phyloP scores from a whole-genome alignment of 2,888 invertebrate species.

The Eupeodes luniger region DNA sequence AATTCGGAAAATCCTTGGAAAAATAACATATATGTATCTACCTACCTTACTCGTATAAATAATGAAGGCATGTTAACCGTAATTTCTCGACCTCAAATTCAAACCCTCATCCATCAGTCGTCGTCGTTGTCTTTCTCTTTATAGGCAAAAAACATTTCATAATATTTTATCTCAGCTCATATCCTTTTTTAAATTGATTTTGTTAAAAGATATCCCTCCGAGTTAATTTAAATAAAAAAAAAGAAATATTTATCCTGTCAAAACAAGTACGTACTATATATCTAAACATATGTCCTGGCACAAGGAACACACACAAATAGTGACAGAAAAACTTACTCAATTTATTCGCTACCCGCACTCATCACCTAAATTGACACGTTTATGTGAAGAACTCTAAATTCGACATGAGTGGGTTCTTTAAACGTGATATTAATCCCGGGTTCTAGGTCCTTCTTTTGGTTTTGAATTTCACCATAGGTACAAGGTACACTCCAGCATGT shows the following conservation, averaged over 20 bases:
- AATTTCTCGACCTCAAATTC: background rate
- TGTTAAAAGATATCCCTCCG: background rate
- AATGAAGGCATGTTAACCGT: background rate
- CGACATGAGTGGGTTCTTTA: constrained; percentile 31
- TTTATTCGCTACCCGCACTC: constrained; percentile 24
- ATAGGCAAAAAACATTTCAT: background rate
- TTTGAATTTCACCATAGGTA: background rate
- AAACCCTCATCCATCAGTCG: constrained; percentile 5
- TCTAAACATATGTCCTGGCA: background rate
- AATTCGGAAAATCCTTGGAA: background rate
- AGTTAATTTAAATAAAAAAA: constrained; percentile 14
- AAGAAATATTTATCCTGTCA: background rate
- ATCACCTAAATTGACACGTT: constrained; percentile 48
- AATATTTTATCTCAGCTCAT: background rate
- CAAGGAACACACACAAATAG: background rate
- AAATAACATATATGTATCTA: background rate
- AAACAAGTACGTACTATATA: background rate
- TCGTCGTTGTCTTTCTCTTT: too few relatives aligned
- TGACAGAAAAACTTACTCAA: constrained; percentile 5
- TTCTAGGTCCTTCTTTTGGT: background rate
- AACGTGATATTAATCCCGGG: background rate
- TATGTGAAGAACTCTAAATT: constrained; percentile 35
- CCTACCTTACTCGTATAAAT: background rate
- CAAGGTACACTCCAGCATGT: background rate
- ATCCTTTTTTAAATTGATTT: constrained; percentile 16